These are phyloP conservation scores for Meganola albula DNA, from an alignment of 2,888 invertebrate species.

Conservation along the genomic window DNA sequence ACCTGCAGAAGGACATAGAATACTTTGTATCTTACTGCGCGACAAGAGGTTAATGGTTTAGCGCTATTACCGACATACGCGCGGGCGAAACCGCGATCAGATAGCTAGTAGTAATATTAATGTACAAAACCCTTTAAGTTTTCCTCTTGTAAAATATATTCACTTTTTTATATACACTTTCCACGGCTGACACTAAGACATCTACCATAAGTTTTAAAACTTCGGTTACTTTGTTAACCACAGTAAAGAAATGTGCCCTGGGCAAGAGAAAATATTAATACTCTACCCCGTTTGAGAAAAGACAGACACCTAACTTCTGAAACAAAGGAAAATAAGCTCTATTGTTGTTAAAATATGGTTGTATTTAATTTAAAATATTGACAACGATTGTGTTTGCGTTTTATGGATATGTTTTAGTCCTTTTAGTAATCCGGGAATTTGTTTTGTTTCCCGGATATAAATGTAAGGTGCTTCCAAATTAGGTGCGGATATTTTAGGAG, in stretches of 20 bases:
- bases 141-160: too few species aligned
- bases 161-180: too few species aligned
- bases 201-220: constrained; percentile 10
- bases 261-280: constrained; percentile 26
- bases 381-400: constrained; percentile 29
- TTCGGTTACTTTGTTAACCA: constrained; percentile 17
- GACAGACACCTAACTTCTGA: constrained; percentile 19
- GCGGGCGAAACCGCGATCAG: too few species aligned
- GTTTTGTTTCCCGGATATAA: constrained; percentile 27
- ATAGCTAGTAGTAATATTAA: too few species aligned
- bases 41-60: too few species aligned
- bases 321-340: constrained; percentile 16
- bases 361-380: constrained; percentile 6
- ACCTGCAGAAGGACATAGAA: too few species aligned
- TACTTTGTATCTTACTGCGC: too few species aligned
- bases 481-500: too few species aligned
- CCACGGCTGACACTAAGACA: too few species aligned
- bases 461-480: too few species aligned
- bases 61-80: too few species aligned
- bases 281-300: constrained; percentile 26
- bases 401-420: constrained; percentile 31
- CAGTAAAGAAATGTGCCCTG: constrained; percentile 17
- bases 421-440: constrained; percentile 31
- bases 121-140: too few species aligned
- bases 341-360: constrained; percentile 16